These are phyloP conservation scores for Deilephila porcellus DNA, from an alignment of 2,888 invertebrate genomes.

Conservation along the genomic window DNA sequence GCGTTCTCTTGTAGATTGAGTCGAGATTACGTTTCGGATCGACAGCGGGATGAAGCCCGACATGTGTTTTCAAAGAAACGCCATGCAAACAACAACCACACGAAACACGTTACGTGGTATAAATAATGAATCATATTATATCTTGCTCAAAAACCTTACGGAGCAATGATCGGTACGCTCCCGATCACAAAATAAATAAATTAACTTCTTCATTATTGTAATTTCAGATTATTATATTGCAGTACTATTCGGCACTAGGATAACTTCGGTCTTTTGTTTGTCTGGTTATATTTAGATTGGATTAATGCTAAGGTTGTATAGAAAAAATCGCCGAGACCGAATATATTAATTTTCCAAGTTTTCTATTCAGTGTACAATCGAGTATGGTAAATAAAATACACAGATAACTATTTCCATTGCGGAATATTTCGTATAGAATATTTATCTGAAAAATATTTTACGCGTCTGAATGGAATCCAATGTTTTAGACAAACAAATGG, in stretches of 20 bases:
- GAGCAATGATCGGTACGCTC: background rate
- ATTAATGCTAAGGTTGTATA: too few species aligned
- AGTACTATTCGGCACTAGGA: too few species aligned
- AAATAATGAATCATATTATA: background rate
- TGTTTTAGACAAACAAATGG: background rate
- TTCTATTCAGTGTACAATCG: too few species aligned
- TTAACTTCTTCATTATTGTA: too few species aligned
- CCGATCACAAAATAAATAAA: background rate
- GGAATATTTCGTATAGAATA: background rate
- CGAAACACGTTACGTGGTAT: background rate
- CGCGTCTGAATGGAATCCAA: background rate
- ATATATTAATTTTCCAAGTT: too few species aligned
- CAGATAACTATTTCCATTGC: background rate
- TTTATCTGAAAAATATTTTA: background rate
- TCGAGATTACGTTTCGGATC: background rate
- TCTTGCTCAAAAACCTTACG: background rate
- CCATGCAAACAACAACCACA: background rate
- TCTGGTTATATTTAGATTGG: too few species aligned
- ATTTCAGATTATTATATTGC: too few species aligned
- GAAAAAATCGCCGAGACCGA: too few species aligned
- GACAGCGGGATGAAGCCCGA: background rate
- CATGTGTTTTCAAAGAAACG: conserved; percentile 10
- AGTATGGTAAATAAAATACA: background rate
- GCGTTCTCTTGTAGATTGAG: background rate
- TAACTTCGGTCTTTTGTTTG: too few species aligned